Conservation (phyloP, 2,113 vertebrate species). For the Neomonachus schauinslandi region DNA sequence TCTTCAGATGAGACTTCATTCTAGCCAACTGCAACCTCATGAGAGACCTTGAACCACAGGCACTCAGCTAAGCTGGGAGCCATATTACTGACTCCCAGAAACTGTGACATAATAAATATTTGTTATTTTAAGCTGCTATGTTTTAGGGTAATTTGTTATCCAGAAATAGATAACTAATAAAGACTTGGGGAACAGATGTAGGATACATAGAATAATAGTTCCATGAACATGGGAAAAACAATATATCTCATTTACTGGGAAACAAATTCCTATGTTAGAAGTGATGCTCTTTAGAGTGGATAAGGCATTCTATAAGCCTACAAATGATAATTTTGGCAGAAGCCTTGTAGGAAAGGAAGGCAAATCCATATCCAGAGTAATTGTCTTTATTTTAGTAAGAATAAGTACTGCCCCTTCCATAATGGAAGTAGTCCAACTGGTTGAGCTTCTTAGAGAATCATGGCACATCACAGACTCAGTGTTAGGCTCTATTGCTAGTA, state of each 20-base stretch:
- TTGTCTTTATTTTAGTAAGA: neutral
- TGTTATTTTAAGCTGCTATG: neutral
- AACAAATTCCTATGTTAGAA: neutral
- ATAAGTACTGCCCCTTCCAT: neutral
- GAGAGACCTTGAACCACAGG: neutral
- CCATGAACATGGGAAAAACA: neutral
- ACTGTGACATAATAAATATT: neutral
- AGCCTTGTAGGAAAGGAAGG: neutral
- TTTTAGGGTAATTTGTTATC: neutral
- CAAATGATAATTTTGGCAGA: neutral
- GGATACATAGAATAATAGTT: neutral
- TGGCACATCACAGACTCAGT: no score
- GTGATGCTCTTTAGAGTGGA: neutral
- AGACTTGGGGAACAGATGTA: neutral
- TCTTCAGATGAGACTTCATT: neutral
- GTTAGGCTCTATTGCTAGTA: neutral
- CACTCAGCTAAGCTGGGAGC: neutral
- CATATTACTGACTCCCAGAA: neutral
- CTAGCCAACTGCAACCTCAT: neutral
- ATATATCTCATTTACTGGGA: neutral
- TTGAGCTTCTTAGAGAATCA: neutral
- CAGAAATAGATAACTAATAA: neutral
- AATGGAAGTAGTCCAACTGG: neutral
- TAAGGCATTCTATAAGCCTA: neutral
- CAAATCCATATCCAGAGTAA: neutral